These are phyloP conservation scores for Alosa alosa DNA, from an alignment of 2,113 vertebrate species.

Conservation along the genomic window DNA sequence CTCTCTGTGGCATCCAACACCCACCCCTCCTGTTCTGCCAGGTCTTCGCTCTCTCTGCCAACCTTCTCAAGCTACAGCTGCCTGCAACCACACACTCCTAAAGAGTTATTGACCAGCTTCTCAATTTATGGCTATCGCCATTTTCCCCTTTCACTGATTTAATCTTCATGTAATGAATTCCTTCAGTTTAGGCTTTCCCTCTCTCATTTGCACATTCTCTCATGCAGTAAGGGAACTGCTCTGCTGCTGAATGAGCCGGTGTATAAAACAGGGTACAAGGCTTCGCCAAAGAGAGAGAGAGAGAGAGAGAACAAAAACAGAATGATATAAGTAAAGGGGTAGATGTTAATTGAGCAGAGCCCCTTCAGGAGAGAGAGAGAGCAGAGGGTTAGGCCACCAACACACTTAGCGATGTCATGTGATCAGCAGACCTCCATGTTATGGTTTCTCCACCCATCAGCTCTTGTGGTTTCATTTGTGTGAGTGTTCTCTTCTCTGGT, in stretches of 20 bases:
- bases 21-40: neutral
- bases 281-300: neutral
- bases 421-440: neutral
- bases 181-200: conserved; percentile 26
- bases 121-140: conserved; percentile 43
- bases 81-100: conserved; percentile 32
- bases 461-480: neutral
- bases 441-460: neutral
- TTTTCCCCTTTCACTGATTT: conserved; percentile 32
- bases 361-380: neutral
- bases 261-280: neutral
- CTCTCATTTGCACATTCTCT: conserved; percentile 7
- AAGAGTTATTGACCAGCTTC: conserved; percentile 40
- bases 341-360: neutral
- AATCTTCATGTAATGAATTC: conserved; percentile 43
- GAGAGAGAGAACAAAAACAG: neutral
- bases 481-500: neutral
- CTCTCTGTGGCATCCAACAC: neutral
- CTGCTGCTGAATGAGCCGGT: neutral
- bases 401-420: neutral
- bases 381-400: neutral
- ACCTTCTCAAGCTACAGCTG: conserved; percentile 22
- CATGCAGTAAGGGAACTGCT: neutral
- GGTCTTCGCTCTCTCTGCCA: neutral
- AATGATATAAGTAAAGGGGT: neutral